Percentiles rank a stretch among this genome's conserved stretches.
Evolutionary conservation across 2,888 invertebrate species (phyloP).

Genomic region (Heliconius charithonia): DNA sequence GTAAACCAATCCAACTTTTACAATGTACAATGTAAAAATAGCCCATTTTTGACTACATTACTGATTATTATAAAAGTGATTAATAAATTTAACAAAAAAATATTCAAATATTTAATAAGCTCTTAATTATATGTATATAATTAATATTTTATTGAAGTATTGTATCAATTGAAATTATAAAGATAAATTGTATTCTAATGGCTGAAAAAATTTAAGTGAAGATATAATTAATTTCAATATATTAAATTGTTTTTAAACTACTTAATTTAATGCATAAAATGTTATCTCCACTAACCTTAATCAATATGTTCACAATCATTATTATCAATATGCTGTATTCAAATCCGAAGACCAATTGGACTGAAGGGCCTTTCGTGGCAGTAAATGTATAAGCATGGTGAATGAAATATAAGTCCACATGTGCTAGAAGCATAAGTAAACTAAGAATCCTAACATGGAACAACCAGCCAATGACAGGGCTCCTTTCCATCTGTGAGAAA

Average conservation of each 20-base stretch:
- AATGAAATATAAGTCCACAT: slow-evolving; percentile 94
- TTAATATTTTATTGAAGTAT: too few species aligned
- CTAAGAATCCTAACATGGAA: slow-evolving; percentile 97
- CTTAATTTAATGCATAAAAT: neutral
- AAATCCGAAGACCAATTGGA: slow-evolving; percentile 99
- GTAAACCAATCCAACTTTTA: neutral
- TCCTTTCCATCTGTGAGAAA: slow-evolving; percentile 95
- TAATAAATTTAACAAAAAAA: neutral
- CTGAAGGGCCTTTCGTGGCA: slow-evolving; percentile 96
- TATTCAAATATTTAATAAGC: neutral
- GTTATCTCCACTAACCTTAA: slow-evolving; percentile 87
- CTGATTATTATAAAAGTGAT: neutral
- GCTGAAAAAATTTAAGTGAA: too few species aligned
- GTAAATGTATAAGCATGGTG: slow-evolving; percentile 97
- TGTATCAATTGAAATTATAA: too few species aligned
- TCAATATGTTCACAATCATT: slow-evolving; percentile 94
- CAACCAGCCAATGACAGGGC: slow-evolving; percentile 97
- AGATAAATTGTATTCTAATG: too few species aligned
- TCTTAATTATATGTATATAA: too few species aligned
- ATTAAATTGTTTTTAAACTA: neutral
- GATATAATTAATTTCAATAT: neutral
- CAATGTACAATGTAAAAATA: too few species aligned
- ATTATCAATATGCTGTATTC: slow-evolving; percentile 99
- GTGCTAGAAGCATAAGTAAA: slow-evolving; percentile 90
- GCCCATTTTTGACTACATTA: neutral